These are phyloP conservation scores for Linepithema humile DNA, from an alignment of 1,140 invertebrate genomes.

Conservation along the genomic window DNA sequence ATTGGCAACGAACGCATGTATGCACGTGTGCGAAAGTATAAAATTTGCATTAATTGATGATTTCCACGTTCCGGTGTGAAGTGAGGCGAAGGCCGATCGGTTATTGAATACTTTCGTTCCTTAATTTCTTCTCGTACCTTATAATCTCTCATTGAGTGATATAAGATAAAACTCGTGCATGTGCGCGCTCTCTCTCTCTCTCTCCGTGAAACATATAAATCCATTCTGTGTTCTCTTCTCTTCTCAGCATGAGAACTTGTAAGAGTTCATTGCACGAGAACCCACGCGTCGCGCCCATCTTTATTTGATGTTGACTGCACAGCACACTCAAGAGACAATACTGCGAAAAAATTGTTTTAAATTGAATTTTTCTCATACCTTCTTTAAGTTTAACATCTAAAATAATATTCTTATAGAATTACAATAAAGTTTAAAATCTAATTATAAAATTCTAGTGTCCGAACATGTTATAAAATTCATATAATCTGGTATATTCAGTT, in stretches of 20 bases:
- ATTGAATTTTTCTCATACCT: too few species aligned
- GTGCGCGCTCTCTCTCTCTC: too few species aligned
- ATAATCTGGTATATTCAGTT: too few species aligned
- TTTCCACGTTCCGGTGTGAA: conserved; percentile 56
- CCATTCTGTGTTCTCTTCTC: background rate
- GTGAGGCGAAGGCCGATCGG: conserved; percentile 64
- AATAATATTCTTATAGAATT: too few species aligned
- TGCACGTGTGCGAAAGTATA: conserved; percentile 49
- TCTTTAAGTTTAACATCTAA: too few species aligned
- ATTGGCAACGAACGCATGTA: background rate
- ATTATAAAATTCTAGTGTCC: too few species aligned
- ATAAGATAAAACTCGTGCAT: background rate
- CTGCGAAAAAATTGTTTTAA: background rate
- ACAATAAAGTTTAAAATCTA: too few species aligned
- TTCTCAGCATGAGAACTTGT: conserved; percentile 14
- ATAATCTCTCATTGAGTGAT: background rate
- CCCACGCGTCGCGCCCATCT: conserved; percentile 21
- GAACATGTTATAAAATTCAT: too few species aligned
- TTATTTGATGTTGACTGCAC: background rate
- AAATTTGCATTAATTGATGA: conserved; percentile 62
- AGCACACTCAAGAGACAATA: background rate
- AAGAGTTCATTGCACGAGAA: background rate
- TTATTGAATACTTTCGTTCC: conserved; percentile 55
- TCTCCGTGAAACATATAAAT: background rate
- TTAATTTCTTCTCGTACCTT: background rate